phyloP scores from a whole-genome alignment of 2,888 invertebrate genomes.

The Pelosia muscerda region DNA sequence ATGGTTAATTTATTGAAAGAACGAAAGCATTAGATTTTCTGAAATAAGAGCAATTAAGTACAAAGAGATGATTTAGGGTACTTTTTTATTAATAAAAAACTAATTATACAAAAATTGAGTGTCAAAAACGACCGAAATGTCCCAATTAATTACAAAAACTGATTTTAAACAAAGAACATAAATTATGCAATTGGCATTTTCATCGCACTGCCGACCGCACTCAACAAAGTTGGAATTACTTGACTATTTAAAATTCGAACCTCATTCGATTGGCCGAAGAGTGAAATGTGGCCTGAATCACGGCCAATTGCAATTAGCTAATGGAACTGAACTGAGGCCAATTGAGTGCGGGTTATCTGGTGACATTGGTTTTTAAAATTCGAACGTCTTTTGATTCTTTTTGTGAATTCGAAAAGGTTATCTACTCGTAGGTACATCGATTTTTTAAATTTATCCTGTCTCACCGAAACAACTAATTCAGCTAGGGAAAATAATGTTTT shows the following conservation, averaged over 20 bases:
- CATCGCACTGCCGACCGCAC: constrained; percentile 24
- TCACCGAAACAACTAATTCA: too few relatives aligned
- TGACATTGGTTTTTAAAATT: constrained; percentile 39
- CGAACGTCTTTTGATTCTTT: constrained; percentile 32
- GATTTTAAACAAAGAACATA: constrained; percentile 16
- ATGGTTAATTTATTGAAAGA: not conserved
- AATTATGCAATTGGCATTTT: constrained; percentile 24
- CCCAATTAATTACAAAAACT: constrained; percentile 8
- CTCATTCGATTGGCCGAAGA: constrained; percentile 47
- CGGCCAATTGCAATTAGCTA: constrained; percentile 67
- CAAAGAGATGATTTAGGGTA: not conserved
- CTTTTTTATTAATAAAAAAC: not conserved
- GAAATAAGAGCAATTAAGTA: not conserved
- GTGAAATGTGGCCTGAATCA: constrained; percentile 53
- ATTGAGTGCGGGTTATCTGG: constrained; percentile 45
- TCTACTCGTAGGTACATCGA: too few relatives aligned
- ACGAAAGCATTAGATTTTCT: not conserved
- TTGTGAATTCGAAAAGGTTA: constrained; percentile 10
- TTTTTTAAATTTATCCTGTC: too few relatives aligned
- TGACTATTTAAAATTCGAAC: constrained; percentile 53
- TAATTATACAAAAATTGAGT: not conserved
- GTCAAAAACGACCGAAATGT: constrained; percentile 1
- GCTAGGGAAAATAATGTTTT: too few relatives aligned
- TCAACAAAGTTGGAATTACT: constrained; percentile 45
- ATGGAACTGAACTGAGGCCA: constrained; percentile 53